Percentiles rank a stretch among this genome's conserved stretches.
Conservation (phyloP, 92 coral and sea anemone genomes). For the Pocillopora meandrina region DNA sequence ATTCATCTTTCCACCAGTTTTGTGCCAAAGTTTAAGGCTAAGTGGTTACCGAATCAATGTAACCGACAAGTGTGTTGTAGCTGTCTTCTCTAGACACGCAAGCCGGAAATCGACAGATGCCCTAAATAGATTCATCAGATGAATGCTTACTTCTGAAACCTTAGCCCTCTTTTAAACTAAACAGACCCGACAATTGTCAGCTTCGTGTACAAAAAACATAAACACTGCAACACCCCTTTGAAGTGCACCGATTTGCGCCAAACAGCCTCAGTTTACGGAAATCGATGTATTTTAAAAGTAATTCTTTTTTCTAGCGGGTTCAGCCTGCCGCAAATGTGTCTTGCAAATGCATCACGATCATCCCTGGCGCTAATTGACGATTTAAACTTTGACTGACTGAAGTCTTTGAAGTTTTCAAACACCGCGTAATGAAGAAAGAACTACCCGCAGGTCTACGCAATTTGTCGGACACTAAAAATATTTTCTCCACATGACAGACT, state of each 20-base stretch:
- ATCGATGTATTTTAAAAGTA: background rate
- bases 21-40: slow-evolving; percentile 1
- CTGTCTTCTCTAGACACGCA: slow-evolving; percentile 10
- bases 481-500: too few species aligned
- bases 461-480: too few species aligned
- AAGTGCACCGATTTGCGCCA: slow-evolving; percentile 8
- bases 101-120: slow-evolving; percentile 1
- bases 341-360: background rate
- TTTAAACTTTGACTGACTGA: background rate
- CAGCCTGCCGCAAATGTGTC: background rate
- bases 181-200: background rate
- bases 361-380: background rate
- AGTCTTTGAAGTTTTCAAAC: background rate
- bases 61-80: background rate
- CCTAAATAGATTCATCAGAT: background rate
- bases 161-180: slow-evolving; percentile 1
- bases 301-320: background rate
- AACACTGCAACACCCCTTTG: background rate
- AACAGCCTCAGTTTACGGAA: background rate
- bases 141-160: slow-evolving; percentile 1
- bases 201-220: background rate
- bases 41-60: background rate
- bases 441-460: too few species aligned
- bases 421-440: background rate
- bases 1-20: background rate